phyloP scores from a whole-genome alignment of 2,113 vertebrate species.

The Haliaeetus leucogaster region DNA sequence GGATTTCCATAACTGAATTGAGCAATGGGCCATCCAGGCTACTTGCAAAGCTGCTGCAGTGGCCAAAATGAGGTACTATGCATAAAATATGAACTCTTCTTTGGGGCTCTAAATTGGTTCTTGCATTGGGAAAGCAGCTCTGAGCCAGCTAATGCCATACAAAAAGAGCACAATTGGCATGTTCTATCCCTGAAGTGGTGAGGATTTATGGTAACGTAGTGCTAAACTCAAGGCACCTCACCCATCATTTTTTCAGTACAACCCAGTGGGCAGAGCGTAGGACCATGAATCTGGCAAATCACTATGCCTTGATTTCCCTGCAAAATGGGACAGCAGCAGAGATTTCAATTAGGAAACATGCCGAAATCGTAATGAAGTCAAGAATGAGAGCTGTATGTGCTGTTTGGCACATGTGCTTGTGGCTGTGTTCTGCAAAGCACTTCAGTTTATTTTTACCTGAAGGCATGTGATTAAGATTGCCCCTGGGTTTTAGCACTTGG shows the following conservation, averaged over 20 bases:
- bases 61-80: neutral
- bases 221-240: neutral
- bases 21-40: neutral
- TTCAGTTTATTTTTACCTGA: neutral
- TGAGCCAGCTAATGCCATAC: neutral
- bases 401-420: neutral
- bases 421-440: neutral
- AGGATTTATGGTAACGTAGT: neutral
- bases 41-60: neutral
- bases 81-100: neutral
- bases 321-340: neutral
- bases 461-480: neutral
- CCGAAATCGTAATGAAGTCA: neutral
- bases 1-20: slow-evolving; percentile 27
- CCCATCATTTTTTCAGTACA: neutral
- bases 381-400: neutral
- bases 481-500: neutral
- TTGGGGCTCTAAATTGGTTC: neutral
- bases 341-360: neutral
- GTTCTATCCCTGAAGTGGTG: neutral
- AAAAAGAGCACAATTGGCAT: neutral
- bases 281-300: neutral
- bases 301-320: neutral
- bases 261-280: neutral
- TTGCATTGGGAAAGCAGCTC: neutral